A percentile compares a stretch with the other conserved stretches of the same genome.
phyloP scores from a whole-genome alignment of 2,888 invertebrate species.

The Drosophila pegasa region DNA sequence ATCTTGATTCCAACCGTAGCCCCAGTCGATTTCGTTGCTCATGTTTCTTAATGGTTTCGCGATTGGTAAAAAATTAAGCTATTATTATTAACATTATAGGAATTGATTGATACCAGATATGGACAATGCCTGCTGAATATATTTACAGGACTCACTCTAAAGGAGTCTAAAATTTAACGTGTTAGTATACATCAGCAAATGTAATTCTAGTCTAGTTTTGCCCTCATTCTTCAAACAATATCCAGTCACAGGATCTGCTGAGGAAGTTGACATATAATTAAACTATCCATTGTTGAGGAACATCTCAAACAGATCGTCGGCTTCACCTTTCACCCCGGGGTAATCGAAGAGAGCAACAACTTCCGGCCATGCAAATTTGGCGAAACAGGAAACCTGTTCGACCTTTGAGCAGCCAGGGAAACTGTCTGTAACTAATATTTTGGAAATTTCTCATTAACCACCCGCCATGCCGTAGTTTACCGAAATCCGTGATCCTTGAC shows the following conservation, averaged over 20 bases:
- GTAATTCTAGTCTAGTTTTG: neutral
- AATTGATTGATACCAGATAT: conserved; percentile 13
- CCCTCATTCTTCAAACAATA: neutral
- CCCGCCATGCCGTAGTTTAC: conserved; percentile 63
- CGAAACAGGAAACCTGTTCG: conserved; percentile 47
- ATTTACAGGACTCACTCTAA: neutral
- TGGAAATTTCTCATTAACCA: conserved; percentile 50
- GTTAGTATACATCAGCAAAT: too few species aligned
- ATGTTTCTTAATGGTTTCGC: conserved; percentile 18
- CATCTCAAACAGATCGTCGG: conserved; percentile 44
- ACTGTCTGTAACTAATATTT: conserved; percentile 61
- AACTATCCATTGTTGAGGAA: conserved; percentile 29
- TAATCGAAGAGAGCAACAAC: conserved; percentile 48
- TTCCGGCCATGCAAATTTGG: conserved; percentile 72
- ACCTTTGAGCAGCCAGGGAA: conserved; percentile 34
- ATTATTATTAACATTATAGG: conserved; percentile 19
- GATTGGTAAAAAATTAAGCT: conserved; percentile 35
- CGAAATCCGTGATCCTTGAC: conserved; percentile 62
- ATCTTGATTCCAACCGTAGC: conserved; percentile 66
- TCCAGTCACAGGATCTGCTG: neutral
- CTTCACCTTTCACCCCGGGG: conserved; percentile 58
- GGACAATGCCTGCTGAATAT: neutral
- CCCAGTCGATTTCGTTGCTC: conserved; percentile 13
- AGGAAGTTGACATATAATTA: conserved; percentile 46
- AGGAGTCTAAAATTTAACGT: neutral